These are phyloP conservation scores for Athalia circularis DNA, from an alignment of 2,888 invertebrate species.

Conservation along the genomic window DNA sequence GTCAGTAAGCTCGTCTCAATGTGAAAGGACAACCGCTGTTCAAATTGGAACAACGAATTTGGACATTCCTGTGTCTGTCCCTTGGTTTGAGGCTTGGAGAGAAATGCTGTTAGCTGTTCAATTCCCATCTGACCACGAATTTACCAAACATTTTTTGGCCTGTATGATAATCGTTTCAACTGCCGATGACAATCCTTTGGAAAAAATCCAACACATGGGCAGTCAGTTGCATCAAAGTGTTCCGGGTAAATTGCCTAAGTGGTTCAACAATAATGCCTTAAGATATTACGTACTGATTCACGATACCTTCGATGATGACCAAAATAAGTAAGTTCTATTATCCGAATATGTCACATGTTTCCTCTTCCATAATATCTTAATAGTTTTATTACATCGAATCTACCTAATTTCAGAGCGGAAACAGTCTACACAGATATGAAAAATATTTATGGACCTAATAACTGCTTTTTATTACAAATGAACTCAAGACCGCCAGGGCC, in stretches of 20 bases:
- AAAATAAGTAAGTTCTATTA: constrained; percentile 80
- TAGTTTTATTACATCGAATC: neutral
- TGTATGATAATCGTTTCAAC: constrained; percentile 87
- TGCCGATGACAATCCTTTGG: constrained; percentile 85
- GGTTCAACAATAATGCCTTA: constrained; percentile 87
- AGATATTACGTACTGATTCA: constrained; percentile 94
- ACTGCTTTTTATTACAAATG: constrained; percentile 92
- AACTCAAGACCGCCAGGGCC: constrained; percentile 85
- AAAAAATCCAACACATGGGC: constrained; percentile 87
- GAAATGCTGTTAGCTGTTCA: constrained; percentile 92
- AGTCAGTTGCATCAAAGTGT: constrained; percentile 87
- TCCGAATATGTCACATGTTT: constrained; percentile 28
- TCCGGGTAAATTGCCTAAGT: constrained; percentile 88
- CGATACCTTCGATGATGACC: constrained; percentile 85
- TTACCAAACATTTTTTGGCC: constrained; percentile 90
- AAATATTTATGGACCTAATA: constrained; percentile 88
- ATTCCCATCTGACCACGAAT: constrained; percentile 96
- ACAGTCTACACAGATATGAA: constrained; percentile 89
- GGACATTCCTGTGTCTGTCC: constrained; percentile 85
- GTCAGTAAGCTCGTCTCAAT: constrained; percentile 81
- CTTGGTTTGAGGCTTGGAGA: constrained; percentile 98
- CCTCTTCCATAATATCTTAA: constrained; percentile 39
- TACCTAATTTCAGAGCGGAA: constrained; percentile 82
- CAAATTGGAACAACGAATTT: constrained; percentile 78
- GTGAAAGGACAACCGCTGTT: constrained; percentile 77